Conservation (phyloP, 2,113 vertebrate genomes). For the Protomyctophum bolini region DNA sequence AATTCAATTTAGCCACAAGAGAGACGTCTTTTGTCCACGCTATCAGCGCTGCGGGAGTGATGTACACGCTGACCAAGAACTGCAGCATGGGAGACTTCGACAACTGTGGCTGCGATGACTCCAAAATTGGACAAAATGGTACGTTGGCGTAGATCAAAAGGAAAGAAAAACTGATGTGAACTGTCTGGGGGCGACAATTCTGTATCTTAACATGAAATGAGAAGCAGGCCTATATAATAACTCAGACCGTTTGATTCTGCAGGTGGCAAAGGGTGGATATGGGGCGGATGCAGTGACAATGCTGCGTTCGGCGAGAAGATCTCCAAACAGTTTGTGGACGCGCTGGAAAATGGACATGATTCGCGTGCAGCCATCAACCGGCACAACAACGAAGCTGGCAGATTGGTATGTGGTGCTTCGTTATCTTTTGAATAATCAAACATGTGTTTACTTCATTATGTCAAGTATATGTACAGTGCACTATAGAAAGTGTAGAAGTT, state of each 20-base stretch:
- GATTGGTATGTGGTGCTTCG: conserved; percentile 82
- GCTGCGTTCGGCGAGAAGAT: conserved; percentile 93
- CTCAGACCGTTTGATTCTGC: not conserved
- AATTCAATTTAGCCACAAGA: conserved; percentile 82
- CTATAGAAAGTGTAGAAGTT: not conserved
- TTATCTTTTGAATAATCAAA: not conserved
- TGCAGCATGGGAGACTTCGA: conserved; percentile 97
- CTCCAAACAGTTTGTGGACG: conserved; percentile 93
- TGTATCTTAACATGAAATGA: not conserved
- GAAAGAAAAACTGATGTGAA: not conserved
- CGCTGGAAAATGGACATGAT: conserved; percentile 91
- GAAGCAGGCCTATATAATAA: not conserved
- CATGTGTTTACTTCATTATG: not conserved
- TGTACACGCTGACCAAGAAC: conserved; percentile 95
- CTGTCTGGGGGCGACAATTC: too few relatives aligned
- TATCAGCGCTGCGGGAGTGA: conserved; percentile 93
- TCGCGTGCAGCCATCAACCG: conserved; percentile 92
- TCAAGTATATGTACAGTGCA: not conserved
- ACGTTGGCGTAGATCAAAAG: conserved; percentile 16
- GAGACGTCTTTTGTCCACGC: conserved; percentile 95
- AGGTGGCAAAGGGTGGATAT: conserved; percentile 97
- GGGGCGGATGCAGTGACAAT: conserved; percentile 98
- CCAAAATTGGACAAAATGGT: conserved; percentile 89
- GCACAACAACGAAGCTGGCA: conserved; percentile 94
- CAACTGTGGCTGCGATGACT: conserved; percentile 94